phyloP scores from a whole-genome alignment of 2,113 vertebrate species.

The Orycteropus afer region DNA sequence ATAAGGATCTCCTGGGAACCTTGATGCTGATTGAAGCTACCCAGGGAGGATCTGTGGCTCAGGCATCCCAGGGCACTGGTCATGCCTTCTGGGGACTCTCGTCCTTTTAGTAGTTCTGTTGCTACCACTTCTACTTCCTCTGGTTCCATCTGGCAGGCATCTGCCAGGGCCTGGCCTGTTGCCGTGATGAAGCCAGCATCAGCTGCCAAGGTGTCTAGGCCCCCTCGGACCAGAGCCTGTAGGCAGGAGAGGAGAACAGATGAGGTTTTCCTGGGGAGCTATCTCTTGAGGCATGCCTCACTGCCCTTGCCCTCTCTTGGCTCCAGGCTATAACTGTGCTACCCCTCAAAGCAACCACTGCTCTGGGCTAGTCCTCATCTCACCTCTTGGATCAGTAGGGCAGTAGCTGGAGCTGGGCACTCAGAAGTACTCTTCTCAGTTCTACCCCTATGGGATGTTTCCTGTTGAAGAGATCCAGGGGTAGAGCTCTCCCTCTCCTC shows the following conservation, averaged over 20 bases:
- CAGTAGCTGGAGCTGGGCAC: conserved; percentile 81
- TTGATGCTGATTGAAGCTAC: background rate
- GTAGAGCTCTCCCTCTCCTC: background rate
- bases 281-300: background rate
- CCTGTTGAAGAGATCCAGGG: background rate
- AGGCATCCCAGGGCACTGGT: background rate
- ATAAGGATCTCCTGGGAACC: conserved; percentile 37
- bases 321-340: background rate
- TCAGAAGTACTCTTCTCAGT: background rate
- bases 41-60: background rate
- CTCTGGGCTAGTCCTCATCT: background rate
- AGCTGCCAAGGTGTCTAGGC: conserved; percentile 84
- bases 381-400: conserved; percentile 92
- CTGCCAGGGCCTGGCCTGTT: conserved; percentile 88
- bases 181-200: conserved; percentile 86
- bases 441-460: background rate
- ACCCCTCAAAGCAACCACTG: accelerated
- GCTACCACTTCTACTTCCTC: conserved; percentile 88
- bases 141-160: conserved; percentile 86
- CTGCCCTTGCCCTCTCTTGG: background rate
- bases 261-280: background rate
- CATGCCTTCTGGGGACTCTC: conserved; percentile 56
- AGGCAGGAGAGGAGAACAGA: background rate
- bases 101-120: conserved; percentile 84
- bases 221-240: conserved; percentile 89